Evolutionary conservation across 2,113 vertebrate genomes (phyloP).

Genomic region (Dicentrarchus labrax): DNA sequence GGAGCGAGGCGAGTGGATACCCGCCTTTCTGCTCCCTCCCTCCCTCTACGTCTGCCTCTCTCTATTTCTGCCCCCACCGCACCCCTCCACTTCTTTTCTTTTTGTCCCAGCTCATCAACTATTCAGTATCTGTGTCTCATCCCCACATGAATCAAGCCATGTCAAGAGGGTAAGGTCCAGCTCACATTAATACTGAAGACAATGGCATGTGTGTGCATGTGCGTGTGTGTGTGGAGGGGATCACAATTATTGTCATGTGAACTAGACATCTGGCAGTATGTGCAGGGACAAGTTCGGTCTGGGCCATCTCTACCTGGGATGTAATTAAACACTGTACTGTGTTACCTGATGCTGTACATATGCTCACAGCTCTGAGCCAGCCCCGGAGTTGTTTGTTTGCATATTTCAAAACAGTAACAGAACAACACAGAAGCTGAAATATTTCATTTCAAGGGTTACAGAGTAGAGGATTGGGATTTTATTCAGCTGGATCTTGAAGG

Average conservation of each 20-base stretch:
- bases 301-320: slow-evolving; percentile 49
- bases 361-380: slow-evolving; percentile 25
- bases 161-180: slow-evolving; percentile 73
- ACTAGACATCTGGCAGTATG: slow-evolving; percentile 66
- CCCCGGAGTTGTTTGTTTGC: slow-evolving; percentile 39
- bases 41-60: slow-evolving; percentile 58
- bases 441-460: not conserved
- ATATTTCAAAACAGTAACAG: slow-evolving; percentile 23
- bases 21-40: slow-evolving; percentile 66
- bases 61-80: slow-evolving; percentile 70
- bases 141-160: slow-evolving; percentile 79
- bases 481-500: not conserved
- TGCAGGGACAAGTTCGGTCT: slow-evolving; percentile 42
- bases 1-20: slow-evolving; percentile 62
- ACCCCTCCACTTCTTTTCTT: slow-evolving; percentile 68
- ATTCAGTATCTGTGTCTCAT: slow-evolving; percentile 84
- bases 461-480: not conserved
- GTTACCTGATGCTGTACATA: slow-evolving; percentile 72
- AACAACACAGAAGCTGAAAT: not conserved
- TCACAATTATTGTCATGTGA: slow-evolving; percentile 68
- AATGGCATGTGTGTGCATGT: slow-evolving; percentile 38
- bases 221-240: slow-evolving; percentile 34
- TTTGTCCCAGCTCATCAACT: slow-evolving; percentile 84
- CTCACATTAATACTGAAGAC: slow-evolving; percentile 71
- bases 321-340: slow-evolving; percentile 76